A percentile compares a stretch with the other conserved stretches of the same genome.
Evolutionary conservation across 2,888 invertebrate genomes (phyloP).

Genomic region (Horisme vitalbata): DNA sequence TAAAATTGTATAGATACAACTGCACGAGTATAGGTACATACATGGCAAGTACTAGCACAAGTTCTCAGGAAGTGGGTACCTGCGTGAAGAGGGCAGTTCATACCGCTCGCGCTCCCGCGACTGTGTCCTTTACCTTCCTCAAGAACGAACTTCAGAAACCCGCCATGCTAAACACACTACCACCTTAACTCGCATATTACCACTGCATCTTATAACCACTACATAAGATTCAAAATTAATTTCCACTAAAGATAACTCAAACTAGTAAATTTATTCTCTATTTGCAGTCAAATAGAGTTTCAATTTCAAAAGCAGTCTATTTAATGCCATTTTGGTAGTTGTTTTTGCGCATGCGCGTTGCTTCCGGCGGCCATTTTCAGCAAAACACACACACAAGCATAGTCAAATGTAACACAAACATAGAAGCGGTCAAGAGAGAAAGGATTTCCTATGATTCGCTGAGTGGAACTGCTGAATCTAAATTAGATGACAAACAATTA

Average conservation of each 20-base stretch:
- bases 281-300: neutral
- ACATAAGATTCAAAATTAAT: neutral
- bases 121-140: constrained; percentile 74
- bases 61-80: neutral
- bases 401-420: constrained; percentile 29
- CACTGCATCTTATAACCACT: neutral
- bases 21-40: neutral
- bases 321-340: neutral
- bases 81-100: constrained; percentile 4
- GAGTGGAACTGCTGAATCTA: neutral
- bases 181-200: neutral
- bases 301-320: constrained; percentile 13
- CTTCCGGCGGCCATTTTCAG: constrained; percentile 73
- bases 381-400: constrained; percentile 52
- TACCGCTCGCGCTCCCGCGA: constrained; percentile 27
- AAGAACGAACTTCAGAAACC: constrained; percentile 74
- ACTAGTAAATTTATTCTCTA: neutral
- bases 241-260: neutral
- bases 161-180: constrained; percentile 46
- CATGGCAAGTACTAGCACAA: too few species aligned
- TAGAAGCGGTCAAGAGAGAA: constrained; percentile 14
- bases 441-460: constrained; percentile 7
- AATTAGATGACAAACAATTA: neutral
- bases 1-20: neutral
- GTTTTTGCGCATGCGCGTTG: constrained; percentile 60